Percentiles rank a stretch among this genome's conserved stretches.
Evolutionary conservation across 1,140 invertebrate genomes (phyloP).

Genomic region (Caenorhabditis elegans): WBcel235 BX284603.4:4288001-4288500

Average conservation of each 20-base stretch:
- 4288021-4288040: too few relatives aligned
- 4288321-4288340: neutral
- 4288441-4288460: conserved; percentile 58
- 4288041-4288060: too few relatives aligned
- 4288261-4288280: neutral
- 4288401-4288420: conserved; percentile 91
- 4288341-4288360: neutral
- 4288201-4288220: too few relatives aligned
- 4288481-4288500: conserved; percentile 77
- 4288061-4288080: too few relatives aligned
- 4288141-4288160: too few relatives aligned
- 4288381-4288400: conserved; percentile 80
- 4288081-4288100: too few relatives aligned
- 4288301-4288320: neutral
- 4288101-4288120: too few relatives aligned
- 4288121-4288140: too few relatives aligned
- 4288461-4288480: conserved; percentile 62
- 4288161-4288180: neutral
- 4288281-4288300: neutral
- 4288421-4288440: conserved; percentile 90
- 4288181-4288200: too few relatives aligned
- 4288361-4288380: neutral
- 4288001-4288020: too few relatives aligned
- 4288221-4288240: too few relatives aligned
- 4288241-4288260: neutral